Evolutionary conservation across 2,888 invertebrate genomes (phyloP), one percentile per base, ranked within the genome.

Genomic region (Ethmia dodecea): DNA sequence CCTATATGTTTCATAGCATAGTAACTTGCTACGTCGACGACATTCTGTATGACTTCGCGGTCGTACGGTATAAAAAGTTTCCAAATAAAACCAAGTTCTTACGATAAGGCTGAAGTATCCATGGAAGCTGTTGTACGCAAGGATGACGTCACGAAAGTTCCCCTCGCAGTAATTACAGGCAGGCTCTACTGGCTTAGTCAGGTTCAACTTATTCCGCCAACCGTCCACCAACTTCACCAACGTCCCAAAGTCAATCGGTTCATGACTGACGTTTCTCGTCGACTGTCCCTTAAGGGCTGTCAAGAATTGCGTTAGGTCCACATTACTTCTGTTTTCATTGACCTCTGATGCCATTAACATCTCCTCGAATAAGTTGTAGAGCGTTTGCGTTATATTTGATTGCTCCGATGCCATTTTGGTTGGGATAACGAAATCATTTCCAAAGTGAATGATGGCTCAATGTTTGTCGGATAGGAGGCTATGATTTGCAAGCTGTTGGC

Each of bases 91-190:
- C n/a, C n/a, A n/a, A n/a, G n/a, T 18, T 6, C 89, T 89, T 60
- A 97, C 94, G 50, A 93, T 81, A 9, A 96, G 86, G 33, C 95
- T 93, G 43, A 94, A 88, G 68, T 94, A 95, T 40, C 95, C 95
- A 68, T 97, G 97, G 40, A 92, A 88, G 31, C 89, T 78, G 43
- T 90, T 89, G 69, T 95, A 95, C 0, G 86, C 84, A 1, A 87
- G 61, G 11, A 92, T 79, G 35, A 92, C 66, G 29, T 90, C 88
- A 27, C 88, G 81, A 34, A 91, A 78, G 30, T 73, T 76, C 0
- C 90, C 89, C 25, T 87, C 88, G 49, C 92, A 92, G 63, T 91
- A 90, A 42, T 78, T 73, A 37, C 86, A 86, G 0, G 62, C 35
- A 0, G 60, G 31, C 33, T 83, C 83, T 1, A 50, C 42, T 0